Evolutionary conservation across 2,888 invertebrate genomes (phyloP), one percentile per base, ranked within the genome.

Genomic region (Adelognathus sp.): DNA sequence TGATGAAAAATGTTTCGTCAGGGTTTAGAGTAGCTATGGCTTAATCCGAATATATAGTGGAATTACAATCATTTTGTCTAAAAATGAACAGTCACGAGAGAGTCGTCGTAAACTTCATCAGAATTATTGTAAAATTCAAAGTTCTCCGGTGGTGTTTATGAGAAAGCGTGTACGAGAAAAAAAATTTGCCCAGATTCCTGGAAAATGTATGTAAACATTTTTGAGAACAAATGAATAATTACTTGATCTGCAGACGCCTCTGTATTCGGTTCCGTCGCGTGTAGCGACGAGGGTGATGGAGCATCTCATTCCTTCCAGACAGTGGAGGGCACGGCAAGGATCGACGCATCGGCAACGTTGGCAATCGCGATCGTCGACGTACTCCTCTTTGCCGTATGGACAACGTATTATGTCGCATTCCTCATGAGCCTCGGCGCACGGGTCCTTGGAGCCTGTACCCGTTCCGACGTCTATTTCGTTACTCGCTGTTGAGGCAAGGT

Each of bases 301-400:
- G 89, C 98, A 98, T 82, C 94, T 93, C 70, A 95, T 93, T 16
- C 93, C 94, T 7, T 93, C 92, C 0, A 93, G 92, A 86, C 97
- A 97, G 6, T 87, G 80, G 67, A 93, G 90, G 6, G 89, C 89
- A 36, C 93, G 92, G 88, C 98, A 98, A 0, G 97, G 97, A 91
- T 97, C 94, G 61, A 94, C 92, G 86, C 96, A 96, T 33, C 93
- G 92, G 91, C 97, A 98, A 39, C 94, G 93, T 80, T 94, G 94
- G 90, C 97, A 97, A 46, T 94, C 94, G 50, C 93, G 89, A 64
- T 91, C 86, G 86, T 94, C 94, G 0, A 94, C 92, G 81, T 92
- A 94, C 21, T 94, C 93, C 73, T 94, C 94, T 1, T 95, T 91
- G 5, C 97, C 97, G 87, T 95, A 96, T 3, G 95, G 94, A 91